Evolutionary conservation across 2,113 vertebrate species (phyloP).

Genomic region (Centrocercus urophasianus): DNA sequence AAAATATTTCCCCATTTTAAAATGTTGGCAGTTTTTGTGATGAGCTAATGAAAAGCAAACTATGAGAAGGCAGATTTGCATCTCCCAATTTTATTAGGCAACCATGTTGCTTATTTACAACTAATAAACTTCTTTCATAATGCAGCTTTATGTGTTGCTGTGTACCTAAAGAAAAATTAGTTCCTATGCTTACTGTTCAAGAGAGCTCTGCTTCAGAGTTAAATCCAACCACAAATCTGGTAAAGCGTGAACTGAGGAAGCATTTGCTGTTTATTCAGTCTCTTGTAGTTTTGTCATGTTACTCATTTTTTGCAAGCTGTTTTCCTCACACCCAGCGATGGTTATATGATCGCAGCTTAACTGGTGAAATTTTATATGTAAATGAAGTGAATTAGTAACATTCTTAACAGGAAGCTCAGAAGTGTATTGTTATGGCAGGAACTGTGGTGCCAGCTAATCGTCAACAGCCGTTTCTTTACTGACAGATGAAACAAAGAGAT

Average conservation of each 20-base stretch:
- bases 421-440: not conserved
- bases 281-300: not conserved
- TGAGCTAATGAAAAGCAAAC: not conserved
- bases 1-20: not conserved
- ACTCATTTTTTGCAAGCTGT: not conserved
- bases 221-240: not conserved
- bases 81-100: not conserved
- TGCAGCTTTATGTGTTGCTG: not conserved
- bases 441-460: not conserved
- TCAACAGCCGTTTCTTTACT: not conserved
- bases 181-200: not conserved
- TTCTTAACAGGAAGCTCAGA: not conserved
- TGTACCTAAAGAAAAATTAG: not conserved
- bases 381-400: not conserved
- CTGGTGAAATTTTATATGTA: not conserved
- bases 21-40: not conserved
- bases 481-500: not conserved
- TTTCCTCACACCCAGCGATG: not conserved
- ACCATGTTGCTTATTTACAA: not conserved
- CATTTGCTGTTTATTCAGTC: not conserved
- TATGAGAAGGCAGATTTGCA: conserved; percentile 3
- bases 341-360: not conserved
- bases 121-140: not conserved
- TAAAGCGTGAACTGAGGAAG: accelerated
- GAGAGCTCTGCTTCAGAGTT: not conserved